phyloP scores from a whole-genome alignment of 2,888 invertebrate genomes.

The Andricus curvator region DNA sequence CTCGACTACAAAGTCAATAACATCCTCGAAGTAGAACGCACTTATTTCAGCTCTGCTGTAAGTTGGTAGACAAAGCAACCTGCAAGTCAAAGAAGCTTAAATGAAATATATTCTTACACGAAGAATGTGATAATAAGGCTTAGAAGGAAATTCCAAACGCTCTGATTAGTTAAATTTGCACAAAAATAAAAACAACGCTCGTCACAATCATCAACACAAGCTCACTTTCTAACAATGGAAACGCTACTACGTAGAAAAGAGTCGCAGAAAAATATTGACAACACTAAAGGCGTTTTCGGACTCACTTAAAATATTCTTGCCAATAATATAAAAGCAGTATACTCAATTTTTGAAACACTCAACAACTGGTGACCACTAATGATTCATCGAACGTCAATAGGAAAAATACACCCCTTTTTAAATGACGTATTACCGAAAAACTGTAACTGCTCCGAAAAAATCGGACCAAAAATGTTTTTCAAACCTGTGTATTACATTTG shows the following conservation, averaged over 20 bases:
- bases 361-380: conserved; percentile 7
- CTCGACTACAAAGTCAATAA: conserved; percentile 36
- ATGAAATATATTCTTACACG: not conserved
- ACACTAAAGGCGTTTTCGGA: not conserved
- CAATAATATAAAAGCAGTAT: not conserved
- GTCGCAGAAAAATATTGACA: conserved; percentile 21
- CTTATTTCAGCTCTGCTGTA: not conserved
- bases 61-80: conserved; percentile 4
- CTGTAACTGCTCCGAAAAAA: conserved; percentile 6
- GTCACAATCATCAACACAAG: not conserved
- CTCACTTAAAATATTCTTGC: conserved; percentile 10
- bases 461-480: not conserved
- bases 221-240: conserved; percentile 23
- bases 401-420: conserved; percentile 50
- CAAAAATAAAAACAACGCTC: not conserved
- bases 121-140: conserved; percentile 5
- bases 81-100: conserved; percentile 7
- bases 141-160: not conserved
- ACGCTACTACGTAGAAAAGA: conserved; percentile 28
- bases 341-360: not conserved
- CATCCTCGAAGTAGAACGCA: conserved; percentile 27
- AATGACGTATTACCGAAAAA: conserved; percentile 47
- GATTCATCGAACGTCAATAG: conserved; percentile 48
- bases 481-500: not conserved
- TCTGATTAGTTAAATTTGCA: not conserved